Evolutionary conservation across 2,888 invertebrate genomes (phyloP).

Genomic region (Melipona beecheii): DNA sequence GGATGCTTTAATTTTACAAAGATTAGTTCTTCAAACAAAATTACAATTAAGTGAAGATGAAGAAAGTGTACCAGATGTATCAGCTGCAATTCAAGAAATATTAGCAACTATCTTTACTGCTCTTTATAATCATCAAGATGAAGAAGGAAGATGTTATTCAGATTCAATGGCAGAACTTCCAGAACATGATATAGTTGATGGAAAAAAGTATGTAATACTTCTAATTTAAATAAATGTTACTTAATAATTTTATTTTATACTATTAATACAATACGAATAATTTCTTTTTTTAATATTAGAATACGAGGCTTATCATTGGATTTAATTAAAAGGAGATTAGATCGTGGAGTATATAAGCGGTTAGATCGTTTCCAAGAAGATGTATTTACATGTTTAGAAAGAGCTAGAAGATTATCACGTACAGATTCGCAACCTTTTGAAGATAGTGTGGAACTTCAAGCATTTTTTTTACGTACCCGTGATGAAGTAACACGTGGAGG

Average conservation of each 20-base stretch:
- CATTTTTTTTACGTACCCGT: conserved; percentile 93
- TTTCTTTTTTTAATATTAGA: conserved; percentile 83
- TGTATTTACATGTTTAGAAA: conserved; percentile 96
- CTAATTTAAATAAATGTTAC: not conserved
- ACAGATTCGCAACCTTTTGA: conserved; percentile 98
- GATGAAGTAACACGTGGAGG: conserved; percentile 90
- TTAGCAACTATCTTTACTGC: conserved; percentile 95
- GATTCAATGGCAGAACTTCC: conserved; percentile 97
- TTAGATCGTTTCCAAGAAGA: conserved; percentile 98
- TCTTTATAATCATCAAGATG: conserved; percentile 98
- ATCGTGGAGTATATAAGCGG: conserved; percentile 95
- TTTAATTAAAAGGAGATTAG: conserved; percentile 95
- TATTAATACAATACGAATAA: not conserved
- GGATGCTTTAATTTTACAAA: conserved; percentile 96
- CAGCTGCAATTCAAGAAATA: conserved; percentile 95
- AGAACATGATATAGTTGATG: conserved; percentile 91
- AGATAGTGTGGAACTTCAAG: conserved; percentile 96
- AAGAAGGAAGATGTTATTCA: conserved; percentile 97
- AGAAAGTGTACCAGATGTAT: conserved; percentile 95
- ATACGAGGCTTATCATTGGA: conserved; percentile 95
- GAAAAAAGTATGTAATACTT: conserved; percentile 86
- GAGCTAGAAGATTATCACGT: conserved; percentile 93
- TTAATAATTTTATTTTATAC: conserved; percentile 19
- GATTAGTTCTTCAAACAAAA: conserved; percentile 96
- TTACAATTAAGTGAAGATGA: conserved; percentile 93